phyloP scores from a whole-genome alignment of 2,888 invertebrate species.

The Leuctra nigra region DNA sequence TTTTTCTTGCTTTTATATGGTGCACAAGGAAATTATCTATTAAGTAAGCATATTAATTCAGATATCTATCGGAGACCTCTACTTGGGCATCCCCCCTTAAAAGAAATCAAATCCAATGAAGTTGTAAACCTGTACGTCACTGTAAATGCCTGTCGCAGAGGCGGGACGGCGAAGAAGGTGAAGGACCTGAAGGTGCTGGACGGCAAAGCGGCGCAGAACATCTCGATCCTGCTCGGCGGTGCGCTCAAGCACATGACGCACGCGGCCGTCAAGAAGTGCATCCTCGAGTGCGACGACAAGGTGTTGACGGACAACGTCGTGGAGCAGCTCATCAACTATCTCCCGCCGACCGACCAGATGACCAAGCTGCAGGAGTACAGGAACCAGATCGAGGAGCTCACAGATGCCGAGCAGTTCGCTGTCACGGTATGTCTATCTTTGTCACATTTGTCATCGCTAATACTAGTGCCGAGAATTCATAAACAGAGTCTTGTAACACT shows the following conservation, averaged over 20 bases:
- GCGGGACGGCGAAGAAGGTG: constrained; percentile 71
- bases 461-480: no score
- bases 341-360: constrained; percentile 88
- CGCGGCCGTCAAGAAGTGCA: constrained; percentile 71
- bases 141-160: constrained; percentile 38
- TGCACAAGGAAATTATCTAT: no score
- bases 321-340: constrained; percentile 83
- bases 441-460: no score
- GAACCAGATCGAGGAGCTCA: constrained; percentile 68
- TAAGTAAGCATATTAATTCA: no score
- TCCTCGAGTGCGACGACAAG: constrained; percentile 80
- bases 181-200: constrained; percentile 90
- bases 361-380: constrained; percentile 75
- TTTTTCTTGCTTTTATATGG: no score
- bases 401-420: constrained; percentile 93
- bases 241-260: constrained; percentile 79
- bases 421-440: constrained; percentile 54
- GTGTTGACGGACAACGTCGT: constrained; percentile 80
- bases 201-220: constrained; percentile 88
- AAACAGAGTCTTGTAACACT: no score
- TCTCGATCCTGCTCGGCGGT: constrained; percentile 77
- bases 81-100: no score
- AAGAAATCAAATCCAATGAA: no score
- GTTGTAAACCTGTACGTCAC: background rate
- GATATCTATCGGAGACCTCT: no score